Evolutionary conservation across 1,140 invertebrate species (phyloP).

Genomic region (Eupeodes corollae): DNA sequence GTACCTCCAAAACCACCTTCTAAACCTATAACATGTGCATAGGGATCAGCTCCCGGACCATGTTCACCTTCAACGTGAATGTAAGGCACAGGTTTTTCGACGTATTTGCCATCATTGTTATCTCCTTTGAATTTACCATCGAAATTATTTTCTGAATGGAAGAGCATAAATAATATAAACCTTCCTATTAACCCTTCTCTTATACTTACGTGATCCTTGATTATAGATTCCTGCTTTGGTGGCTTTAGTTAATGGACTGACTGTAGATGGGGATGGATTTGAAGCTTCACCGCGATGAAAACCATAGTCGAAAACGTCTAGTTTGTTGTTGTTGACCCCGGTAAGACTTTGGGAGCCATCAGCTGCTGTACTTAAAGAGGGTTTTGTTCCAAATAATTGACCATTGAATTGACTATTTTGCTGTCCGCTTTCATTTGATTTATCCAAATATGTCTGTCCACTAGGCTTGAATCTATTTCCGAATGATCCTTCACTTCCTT

Average conservation of each 20-base stretch:
- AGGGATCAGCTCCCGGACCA: conserved; percentile 15
- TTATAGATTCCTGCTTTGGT: too few relatives aligned
- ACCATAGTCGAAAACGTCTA: too few relatives aligned
- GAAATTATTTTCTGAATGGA: background rate
- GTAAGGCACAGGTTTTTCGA: background rate
- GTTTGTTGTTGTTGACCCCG: background rate
- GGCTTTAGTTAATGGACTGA: too few relatives aligned
- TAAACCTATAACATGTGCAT: conserved; percentile 20
- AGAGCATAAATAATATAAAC: background rate
- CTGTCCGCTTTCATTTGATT: too few relatives aligned
- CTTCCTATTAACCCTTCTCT: background rate
- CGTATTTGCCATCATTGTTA: background rate
- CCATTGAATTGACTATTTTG: too few relatives aligned
- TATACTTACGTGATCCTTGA: too few relatives aligned
- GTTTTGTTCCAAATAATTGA: too few relatives aligned
- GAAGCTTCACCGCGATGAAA: too few relatives aligned
- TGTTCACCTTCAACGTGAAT: conserved; percentile 1
- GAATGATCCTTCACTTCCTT: too few relatives aligned
- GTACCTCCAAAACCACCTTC: conserved; percentile 13
- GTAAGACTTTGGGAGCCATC: background rate
- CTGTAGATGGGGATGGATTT: too few relatives aligned
- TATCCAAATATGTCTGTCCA: too few relatives aligned
- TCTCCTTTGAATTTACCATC: background rate
- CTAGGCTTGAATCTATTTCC: too few relatives aligned
- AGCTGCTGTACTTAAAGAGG: background rate